These are phyloP conservation scores for Myiotriccus ornatus DNA, from an alignment of 2,797 vertebrate genomes.

Conservation along the genomic window DNA sequence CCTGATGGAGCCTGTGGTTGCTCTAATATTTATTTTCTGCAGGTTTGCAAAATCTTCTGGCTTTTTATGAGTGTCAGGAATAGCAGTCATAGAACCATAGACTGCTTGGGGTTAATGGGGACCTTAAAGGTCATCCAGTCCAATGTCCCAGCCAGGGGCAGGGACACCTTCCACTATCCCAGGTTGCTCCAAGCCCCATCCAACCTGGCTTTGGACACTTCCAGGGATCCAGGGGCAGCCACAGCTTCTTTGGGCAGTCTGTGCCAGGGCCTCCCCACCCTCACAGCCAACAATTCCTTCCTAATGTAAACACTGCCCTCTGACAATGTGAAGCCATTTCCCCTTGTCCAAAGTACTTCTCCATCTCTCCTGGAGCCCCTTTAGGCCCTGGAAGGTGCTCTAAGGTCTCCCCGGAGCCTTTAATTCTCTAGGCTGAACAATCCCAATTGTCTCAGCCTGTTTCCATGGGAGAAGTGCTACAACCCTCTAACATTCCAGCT, in stretches of 20 bases:
- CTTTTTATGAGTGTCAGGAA: background rate
- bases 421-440: background rate
- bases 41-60: background rate
- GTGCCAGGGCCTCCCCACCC: background rate
- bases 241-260: background rate
- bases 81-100: background rate
- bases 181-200: background rate
- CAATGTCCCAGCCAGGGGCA: fast-evolving
- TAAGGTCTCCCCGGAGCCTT: background rate
- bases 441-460: background rate
- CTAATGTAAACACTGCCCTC: background rate
- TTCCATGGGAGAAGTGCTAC: fast-evolving
- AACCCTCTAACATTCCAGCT: background rate
- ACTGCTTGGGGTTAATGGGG: background rate
- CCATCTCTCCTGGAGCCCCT: background rate
- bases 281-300: background rate
- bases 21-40: background rate
- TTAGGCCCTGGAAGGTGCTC: background rate
- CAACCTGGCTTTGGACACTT: too few relatives aligned
- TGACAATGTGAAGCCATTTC: background rate
- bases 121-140: background rate
- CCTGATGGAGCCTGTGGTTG: fast-evolving
- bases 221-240: background rate
- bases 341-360: background rate
- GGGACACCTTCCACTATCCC: fast-evolving